phyloP scores from a whole-genome alignment of 2,888 invertebrate species.

The Gibbula magus region DNA sequence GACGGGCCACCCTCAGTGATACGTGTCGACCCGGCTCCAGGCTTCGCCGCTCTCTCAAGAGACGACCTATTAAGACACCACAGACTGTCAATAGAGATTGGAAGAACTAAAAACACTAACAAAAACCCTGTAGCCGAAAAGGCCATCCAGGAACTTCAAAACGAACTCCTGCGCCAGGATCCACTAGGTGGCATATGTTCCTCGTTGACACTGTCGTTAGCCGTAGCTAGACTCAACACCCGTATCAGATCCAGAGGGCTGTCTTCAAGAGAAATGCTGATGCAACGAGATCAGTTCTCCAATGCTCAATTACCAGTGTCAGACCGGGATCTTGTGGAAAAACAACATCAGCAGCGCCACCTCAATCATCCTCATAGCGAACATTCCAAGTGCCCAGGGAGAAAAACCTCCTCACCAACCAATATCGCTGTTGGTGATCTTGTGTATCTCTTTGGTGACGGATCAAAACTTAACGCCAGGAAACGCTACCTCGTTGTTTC shows the following conservation, averaged over 20 bases:
- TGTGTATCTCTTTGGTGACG: neutral
- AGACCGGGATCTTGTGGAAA: neutral
- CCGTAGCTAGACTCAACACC: neutral
- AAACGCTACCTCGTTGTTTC: too few species aligned
- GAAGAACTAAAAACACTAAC: conserved; percentile 2
- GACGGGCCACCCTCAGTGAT: neutral
- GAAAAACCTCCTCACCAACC: neutral
- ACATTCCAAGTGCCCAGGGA: neutral
- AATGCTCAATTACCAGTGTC: neutral
- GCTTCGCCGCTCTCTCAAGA: neutral
- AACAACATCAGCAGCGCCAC: neutral
- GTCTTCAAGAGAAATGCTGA: conserved; percentile 6
- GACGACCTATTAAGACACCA: neutral
- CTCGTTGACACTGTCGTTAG: neutral
- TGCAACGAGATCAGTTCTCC: neutral
- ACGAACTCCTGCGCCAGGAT: neutral
- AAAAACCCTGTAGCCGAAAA: conserved; percentile 24
- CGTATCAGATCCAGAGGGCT: conserved; percentile 5
- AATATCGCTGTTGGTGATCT: conserved; percentile 7
- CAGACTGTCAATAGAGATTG: neutral
- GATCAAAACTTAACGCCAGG: neutral
- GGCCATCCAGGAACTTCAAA: conserved; percentile 4
- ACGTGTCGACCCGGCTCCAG: conserved; percentile 1
- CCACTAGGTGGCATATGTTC: neutral
- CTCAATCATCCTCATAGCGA: conserved; percentile 2